phyloP scores from a whole-genome alignment of 2,113 vertebrate species.

The Orientallactaga bullata region DNA sequence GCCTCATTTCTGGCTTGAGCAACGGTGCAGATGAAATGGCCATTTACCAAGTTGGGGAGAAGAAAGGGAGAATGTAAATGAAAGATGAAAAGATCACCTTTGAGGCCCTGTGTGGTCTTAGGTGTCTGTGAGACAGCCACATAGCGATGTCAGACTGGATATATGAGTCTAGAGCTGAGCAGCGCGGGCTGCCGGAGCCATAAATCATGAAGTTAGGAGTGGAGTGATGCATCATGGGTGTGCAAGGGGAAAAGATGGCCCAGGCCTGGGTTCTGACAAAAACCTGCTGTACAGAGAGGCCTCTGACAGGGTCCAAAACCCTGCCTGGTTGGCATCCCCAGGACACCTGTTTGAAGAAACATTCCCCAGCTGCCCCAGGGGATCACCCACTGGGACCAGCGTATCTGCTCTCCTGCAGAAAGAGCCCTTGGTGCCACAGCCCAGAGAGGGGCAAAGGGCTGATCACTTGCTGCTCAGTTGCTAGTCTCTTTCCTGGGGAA shows the following conservation, averaged over 20 bases:
- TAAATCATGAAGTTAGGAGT: background rate
- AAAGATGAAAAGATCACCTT: background rate
- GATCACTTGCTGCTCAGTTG: background rate
- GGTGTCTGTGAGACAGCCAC: background rate
- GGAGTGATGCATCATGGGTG: background rate
- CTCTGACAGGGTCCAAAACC: background rate
- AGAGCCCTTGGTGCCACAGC: background rate
- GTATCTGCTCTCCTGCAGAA: background rate
- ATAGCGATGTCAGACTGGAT: background rate
- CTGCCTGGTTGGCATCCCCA: background rate
- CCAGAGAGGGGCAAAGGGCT: background rate
- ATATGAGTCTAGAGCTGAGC: background rate
- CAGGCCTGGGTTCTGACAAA: background rate
- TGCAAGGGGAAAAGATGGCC: background rate
- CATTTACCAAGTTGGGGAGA: background rate
- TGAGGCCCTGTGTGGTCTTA: background rate
- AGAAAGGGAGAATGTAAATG: background rate
- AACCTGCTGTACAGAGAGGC: too few species aligned
- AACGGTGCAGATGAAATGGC: background rate
- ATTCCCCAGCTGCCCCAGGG: background rate
- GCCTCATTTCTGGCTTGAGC: background rate
- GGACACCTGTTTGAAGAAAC: background rate
- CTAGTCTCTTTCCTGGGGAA: background rate
- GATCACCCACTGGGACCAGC: background rate
- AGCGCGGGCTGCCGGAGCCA: background rate